Evolutionary conservation across 1,140 invertebrate genomes (phyloP).

Genomic region (Sogatella furcifera): DNA sequence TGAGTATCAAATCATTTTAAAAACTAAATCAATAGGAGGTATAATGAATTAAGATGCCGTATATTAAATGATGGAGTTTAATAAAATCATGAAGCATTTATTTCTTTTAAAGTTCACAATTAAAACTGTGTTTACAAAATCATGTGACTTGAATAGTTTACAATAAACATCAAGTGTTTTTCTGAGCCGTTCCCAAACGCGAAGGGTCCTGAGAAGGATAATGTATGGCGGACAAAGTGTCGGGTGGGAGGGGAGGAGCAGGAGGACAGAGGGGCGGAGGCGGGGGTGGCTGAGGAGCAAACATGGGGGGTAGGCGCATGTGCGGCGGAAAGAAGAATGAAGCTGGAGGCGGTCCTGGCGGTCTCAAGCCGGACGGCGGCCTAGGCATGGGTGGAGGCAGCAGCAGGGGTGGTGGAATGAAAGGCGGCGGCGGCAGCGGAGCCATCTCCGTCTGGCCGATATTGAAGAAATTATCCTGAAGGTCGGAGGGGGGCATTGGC

Average conservation of each 20-base stretch:
- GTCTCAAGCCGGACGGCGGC: conserved; percentile 26
- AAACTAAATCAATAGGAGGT: too few relatives aligned
- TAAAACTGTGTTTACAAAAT: too few relatives aligned
- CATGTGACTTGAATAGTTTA: too few relatives aligned
- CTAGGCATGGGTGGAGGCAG: conserved; percentile 40
- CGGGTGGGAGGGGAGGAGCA: conserved; percentile 33
- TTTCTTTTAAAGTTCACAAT: too few relatives aligned
- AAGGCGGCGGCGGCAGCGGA: conserved; percentile 38
- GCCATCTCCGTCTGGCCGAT: conserved; percentile 49
- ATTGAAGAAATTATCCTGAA: conserved; percentile 76
- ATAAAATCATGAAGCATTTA: too few relatives aligned
- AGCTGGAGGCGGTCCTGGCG: conserved; percentile 22
- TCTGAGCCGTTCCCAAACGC: conserved; percentile 64
- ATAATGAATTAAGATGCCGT: too few relatives aligned
- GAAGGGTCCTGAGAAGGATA: conserved; percentile 93
- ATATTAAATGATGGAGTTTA: too few relatives aligned
- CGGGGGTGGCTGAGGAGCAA: conserved; percentile 21
- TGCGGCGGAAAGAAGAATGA: conserved; percentile 32
- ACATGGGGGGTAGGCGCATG: conserved; percentile 36
- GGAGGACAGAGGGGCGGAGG: conserved; percentile 25
- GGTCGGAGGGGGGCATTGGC: conserved; percentile 64
- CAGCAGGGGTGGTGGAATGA: conserved; percentile 45
- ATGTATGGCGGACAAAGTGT: conserved; percentile 49
- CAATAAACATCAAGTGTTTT: background rate
- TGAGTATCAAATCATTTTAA: too few relatives aligned